Base-by-base conservation (phyloP, 1,140 invertebrate genomes). In the Diachasmimorpha longicaudata region DNA sequence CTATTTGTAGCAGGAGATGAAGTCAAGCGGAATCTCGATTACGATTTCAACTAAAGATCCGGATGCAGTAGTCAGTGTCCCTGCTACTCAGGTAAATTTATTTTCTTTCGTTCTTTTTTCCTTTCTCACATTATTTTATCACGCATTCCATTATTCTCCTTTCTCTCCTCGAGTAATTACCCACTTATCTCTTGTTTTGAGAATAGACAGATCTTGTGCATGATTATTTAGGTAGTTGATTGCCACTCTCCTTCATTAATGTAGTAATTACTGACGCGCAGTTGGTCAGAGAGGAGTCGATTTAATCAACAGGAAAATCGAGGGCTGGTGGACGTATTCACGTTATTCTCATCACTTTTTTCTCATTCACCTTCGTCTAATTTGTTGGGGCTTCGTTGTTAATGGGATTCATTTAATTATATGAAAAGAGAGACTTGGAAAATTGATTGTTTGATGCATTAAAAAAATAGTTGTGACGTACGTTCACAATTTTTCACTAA, bases 1-100 rank as follows among this genome's bases (percentile, higher is more conserved):
- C 84, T 87, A 83, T 88, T 88, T 89, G 86, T 86, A 88, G 87
- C 85, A 85, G 83, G 86, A 88, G 86, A 85, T 87, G 82, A 88
- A 87, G 81, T 85, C 81, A 78, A 85, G 88, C 86, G 85, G 85
- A 85, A 84, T 84, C 80, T 83, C 83, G 83, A 83, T 87, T 82
- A 83, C 82, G 81, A 85, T 87, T 87, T 85, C 85, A 86, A 82
- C 84, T 85, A 74, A 84, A 84, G 84, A 89, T 83, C 84, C 83
- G 81, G 86, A 87, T 87, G 86, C 85, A 86, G 84, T 84, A 85
- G 83, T 81, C 79, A 81, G 79, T 84, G 84, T 81, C 81, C 83
- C 85, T 83, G 84, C 85, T 85, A 80, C 81, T 83, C 86, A 88
- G 87, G 88, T 89, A 88, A 87, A 84, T 83, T 84, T 83, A 72